phyloP scores from a whole-genome alignment of 1,140 invertebrate species.

The Pogonus chalceus region DNA sequence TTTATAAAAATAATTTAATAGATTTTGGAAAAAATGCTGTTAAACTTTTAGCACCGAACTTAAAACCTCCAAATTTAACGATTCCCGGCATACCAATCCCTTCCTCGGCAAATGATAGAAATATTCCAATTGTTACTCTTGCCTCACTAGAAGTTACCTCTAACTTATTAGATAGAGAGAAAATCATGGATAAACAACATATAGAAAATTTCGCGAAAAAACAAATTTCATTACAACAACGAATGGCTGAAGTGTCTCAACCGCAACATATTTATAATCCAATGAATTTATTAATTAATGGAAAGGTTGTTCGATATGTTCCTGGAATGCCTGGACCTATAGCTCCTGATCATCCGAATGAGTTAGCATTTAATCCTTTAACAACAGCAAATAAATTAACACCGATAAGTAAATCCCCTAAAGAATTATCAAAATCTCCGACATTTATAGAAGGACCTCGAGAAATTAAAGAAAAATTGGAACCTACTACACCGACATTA shows the following conservation, averaged over 20 bases:
- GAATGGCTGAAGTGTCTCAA: not conserved
- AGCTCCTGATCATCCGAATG: not conserved
- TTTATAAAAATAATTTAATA: constrained; percentile 28
- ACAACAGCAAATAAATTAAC: not conserved
- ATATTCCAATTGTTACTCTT: not conserved
- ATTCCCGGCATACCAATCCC: constrained; percentile 22
- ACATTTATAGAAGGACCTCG: not conserved
- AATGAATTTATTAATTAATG: constrained; percentile 46
- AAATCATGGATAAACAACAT: not conserved
- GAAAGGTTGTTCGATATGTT: constrained; percentile 69
- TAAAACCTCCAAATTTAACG: constrained; percentile 29
- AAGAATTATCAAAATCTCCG: no score
- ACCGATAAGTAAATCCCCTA: not conserved
- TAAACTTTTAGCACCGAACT: constrained; percentile 30
- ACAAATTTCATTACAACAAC: constrained; percentile 13
- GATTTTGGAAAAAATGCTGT: constrained; percentile 34
- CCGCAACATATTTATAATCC: constrained; percentile 49
- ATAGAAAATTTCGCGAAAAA: constrained; percentile 13
- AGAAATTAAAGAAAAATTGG: not conserved
- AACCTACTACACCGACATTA: not conserved
- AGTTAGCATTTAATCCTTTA: not conserved
- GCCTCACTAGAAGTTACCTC: not conserved
- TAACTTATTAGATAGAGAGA: not conserved
- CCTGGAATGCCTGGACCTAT: constrained; percentile 75
- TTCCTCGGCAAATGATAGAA: not conserved